A percentile compares a stretch with the other conserved stretches of the same genome.
phyloP scores from a whole-genome alignment of 53 echinoderm and acorn worm species.

The Echinometra lucunter region DNA sequence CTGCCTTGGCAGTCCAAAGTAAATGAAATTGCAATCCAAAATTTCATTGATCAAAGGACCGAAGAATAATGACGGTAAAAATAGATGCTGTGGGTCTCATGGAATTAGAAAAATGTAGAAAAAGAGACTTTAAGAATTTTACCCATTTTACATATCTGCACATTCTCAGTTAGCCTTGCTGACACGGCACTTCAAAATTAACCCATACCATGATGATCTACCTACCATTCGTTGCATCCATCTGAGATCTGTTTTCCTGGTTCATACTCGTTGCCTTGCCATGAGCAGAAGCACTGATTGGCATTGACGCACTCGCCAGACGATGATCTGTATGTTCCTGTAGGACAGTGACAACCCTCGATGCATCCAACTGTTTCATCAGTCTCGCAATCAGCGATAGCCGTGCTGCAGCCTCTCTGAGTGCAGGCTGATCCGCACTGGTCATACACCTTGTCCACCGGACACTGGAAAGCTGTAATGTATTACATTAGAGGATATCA shows the following conservation, averaged over 20 bases:
- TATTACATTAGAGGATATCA: neutral
- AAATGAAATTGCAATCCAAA: no score
- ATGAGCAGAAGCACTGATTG: constrained; percentile 85
- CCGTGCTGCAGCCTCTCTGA: constrained; percentile 74
- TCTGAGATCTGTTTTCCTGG: constrained; percentile 76
- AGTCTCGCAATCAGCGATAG: constrained; percentile 76
- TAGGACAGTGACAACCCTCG: constrained; percentile 87
- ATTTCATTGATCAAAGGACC: no score
- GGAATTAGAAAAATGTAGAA: no score
- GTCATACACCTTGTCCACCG: constrained; percentile 78
- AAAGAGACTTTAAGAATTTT: no score
- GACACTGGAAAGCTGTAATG: constrained; percentile 79
- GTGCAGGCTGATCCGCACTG: constrained; percentile 83
- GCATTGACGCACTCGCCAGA: constrained; percentile 79
- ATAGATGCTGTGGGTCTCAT: no score
- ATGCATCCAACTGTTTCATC: constrained; percentile 81
- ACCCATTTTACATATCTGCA: no score
- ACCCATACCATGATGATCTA: no score
- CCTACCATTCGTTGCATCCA: constrained; percentile 90
- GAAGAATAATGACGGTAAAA: no score
- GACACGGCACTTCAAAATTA: no score
- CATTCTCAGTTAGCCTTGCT: no score
- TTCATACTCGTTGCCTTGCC: constrained; percentile 76
- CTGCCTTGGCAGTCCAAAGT: no score
- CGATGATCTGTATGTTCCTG: constrained; percentile 70